Percentiles rank a stretch among this genome's conserved stretches.
Conservation (phyloP, 2,113 vertebrate species). For the Pollachius pollachius region DNA sequence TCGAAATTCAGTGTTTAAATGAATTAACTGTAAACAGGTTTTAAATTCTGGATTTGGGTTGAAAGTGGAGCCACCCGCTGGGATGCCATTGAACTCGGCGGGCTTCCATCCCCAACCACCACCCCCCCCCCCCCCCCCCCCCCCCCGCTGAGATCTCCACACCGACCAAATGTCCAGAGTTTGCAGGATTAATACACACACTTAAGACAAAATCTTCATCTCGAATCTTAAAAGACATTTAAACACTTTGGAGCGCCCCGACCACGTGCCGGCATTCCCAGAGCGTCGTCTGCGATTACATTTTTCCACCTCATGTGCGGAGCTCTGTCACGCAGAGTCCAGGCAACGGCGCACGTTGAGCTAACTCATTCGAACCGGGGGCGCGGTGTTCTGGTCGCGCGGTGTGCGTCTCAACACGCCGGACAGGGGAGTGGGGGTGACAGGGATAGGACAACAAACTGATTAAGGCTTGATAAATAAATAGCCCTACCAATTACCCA, state of each 20-base stretch:
- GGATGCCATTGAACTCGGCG: constrained; percentile 98
- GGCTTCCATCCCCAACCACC: constrained; percentile 70
- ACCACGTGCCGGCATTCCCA: too few relatives aligned
- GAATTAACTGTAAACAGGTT: constrained; percentile 99
- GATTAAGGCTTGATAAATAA: constrained; percentile 77
- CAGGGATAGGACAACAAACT: constrained; percentile 79
- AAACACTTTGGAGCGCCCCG: constrained; percentile 88
- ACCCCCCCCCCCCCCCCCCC: constrained; percentile 57
- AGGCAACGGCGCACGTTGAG: constrained; percentile 85
- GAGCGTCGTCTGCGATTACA: too few relatives aligned
- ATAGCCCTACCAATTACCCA: constrained; percentile 71
- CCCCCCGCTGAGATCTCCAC: constrained; percentile 91
- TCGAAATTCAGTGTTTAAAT: constrained; percentile 96
- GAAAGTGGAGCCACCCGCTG: constrained; percentile 99
- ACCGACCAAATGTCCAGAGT: constrained; percentile 93
- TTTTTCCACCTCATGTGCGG: constrained; percentile 2
- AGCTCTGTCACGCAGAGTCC: constrained; percentile 85
- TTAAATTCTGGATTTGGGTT: constrained; percentile 99
- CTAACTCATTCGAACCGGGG: constrained; percentile 85
- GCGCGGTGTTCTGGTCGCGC: constrained; percentile 80
- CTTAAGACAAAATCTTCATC: constrained; percentile 96
- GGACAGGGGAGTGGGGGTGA: constrained; percentile 68
- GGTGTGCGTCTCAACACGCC: constrained; percentile 77
- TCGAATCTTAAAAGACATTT: constrained; percentile 94
- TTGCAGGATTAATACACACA: constrained; percentile 95